Evolutionary conservation across 2,113 vertebrate species (phyloP).

Genomic region (Ictalurus punctatus): DNA sequence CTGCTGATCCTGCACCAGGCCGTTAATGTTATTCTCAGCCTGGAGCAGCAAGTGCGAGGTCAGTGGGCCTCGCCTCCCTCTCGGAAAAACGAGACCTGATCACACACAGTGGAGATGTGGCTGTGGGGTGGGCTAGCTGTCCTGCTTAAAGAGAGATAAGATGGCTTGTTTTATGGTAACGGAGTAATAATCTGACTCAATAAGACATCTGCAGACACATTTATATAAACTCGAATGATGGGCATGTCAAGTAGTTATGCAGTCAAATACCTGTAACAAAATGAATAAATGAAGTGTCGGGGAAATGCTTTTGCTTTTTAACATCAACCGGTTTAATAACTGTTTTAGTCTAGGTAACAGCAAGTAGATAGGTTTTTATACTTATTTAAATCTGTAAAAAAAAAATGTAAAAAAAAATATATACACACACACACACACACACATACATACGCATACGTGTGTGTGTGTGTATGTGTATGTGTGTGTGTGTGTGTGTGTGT

Average conservation of each 20-base stretch:
- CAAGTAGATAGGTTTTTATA: not conserved
- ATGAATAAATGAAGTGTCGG: no score
- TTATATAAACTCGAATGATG: not conserved
- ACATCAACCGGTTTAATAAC: not conserved
- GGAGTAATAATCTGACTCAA: not conserved
- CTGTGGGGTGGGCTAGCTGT: slow-evolving; percentile 38
- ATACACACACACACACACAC: no score
- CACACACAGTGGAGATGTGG: slow-evolving; percentile 55
- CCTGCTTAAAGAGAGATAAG: slow-evolving; percentile 4
- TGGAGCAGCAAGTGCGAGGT: slow-evolving; percentile 99
- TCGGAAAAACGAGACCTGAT: slow-evolving; percentile 51
- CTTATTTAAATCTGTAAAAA: not conserved
- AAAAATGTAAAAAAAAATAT: no score
- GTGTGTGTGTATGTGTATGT: no score
- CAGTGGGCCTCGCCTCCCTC: slow-evolving; percentile 79
- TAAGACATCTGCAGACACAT: not conserved
- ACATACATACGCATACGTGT: no score
- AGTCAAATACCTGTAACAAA: not conserved
- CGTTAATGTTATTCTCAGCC: slow-evolving; percentile 96
- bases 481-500: no score
- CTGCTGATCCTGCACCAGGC: slow-evolving; percentile 98
- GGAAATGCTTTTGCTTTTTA: not conserved
- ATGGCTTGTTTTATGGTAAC: slow-evolving; percentile 7
- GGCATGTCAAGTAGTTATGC: not conserved
- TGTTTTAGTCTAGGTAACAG: not conserved